Conservation (phyloP, 2,888 invertebrate genomes). For the Rhagium mordax region DNA sequence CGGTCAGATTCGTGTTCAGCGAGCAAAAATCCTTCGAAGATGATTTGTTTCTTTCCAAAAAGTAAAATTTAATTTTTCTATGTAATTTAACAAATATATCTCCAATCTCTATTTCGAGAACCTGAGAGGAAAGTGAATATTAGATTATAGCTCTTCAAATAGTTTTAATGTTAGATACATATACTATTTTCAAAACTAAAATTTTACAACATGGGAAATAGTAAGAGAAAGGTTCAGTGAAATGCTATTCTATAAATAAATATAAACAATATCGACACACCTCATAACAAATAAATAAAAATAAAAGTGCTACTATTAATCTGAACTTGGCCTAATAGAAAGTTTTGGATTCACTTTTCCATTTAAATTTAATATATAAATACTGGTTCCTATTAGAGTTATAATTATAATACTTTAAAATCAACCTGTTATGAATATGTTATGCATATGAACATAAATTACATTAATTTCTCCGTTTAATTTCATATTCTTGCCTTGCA, state of each 20-base stretch:
- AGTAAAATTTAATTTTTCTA: too few species aligned
- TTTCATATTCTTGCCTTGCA: neutral
- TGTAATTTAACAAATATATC: too few species aligned
- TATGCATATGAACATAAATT: neutral
- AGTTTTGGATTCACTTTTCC: slow-evolving; percentile 54
- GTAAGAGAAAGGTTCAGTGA: slow-evolving; percentile 6
- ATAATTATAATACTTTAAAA: slow-evolving; percentile 18
- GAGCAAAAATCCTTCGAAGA: too few species aligned
- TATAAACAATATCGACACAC: slow-evolving; percentile 7
- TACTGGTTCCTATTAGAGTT: neutral
- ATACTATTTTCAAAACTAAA: too few species aligned
- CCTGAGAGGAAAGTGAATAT: too few species aligned
- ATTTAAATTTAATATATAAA: slow-evolving; percentile 20
- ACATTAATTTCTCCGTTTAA: slow-evolving; percentile 4
- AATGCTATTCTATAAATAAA: slow-evolving; percentile 8
- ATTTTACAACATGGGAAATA: too few species aligned
- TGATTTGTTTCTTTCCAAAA: too few species aligned
- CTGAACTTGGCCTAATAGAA: slow-evolving; percentile 56
- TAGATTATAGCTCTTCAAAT: too few species aligned
- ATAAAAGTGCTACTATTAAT: slow-evolving; percentile 30
- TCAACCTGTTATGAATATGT: slow-evolving; percentile 8
- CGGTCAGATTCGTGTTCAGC: too few species aligned
- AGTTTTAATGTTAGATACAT: too few species aligned
- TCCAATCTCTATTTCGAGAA: too few species aligned
- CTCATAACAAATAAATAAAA: slow-evolving; percentile 16